phyloP scores from a whole-genome alignment of 2,888 invertebrate species.

The Monochamus alternatus region DNA sequence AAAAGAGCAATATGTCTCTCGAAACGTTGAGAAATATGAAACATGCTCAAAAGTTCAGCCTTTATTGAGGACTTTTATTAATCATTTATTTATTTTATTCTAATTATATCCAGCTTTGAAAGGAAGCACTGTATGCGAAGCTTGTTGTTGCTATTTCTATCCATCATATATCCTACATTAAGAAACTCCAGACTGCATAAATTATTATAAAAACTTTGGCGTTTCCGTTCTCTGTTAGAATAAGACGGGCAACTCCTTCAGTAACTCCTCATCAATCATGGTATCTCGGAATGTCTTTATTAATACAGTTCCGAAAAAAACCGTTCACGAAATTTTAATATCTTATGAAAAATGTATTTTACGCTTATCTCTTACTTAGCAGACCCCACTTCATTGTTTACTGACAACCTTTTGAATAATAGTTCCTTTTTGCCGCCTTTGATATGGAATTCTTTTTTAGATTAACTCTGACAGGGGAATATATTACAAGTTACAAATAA shows the following conservation, averaged over 20 bases:
- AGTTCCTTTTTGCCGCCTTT: constrained; percentile 2
- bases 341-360: constrained; percentile 29
- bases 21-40: no score
- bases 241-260: background rate
- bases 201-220: background rate
- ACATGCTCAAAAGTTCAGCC: no score
- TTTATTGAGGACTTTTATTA: no score
- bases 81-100: no score
- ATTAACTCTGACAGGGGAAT: constrained; percentile 1
- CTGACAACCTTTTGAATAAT: constrained; percentile 23
- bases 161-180: no score
- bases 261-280: constrained; percentile 23
- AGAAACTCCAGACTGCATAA: background rate
- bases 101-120: no score
- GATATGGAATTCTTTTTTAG: constrained; percentile 4
- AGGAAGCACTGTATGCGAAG: no score
- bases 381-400: constrained; percentile 4
- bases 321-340: constrained; percentile 17
- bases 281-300: constrained; percentile 24
- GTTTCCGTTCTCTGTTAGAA: background rate
- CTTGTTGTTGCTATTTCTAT: no score
- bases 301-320: constrained; percentile 8
- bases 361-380: constrained; percentile 26
- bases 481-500: background rate
- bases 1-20: no score